Percentiles rank a stretch among this genome's conserved stretches.
Evolutionary conservation across 1,140 invertebrate genomes (phyloP).

Genomic region (Antheraea mylitta): DNA sequence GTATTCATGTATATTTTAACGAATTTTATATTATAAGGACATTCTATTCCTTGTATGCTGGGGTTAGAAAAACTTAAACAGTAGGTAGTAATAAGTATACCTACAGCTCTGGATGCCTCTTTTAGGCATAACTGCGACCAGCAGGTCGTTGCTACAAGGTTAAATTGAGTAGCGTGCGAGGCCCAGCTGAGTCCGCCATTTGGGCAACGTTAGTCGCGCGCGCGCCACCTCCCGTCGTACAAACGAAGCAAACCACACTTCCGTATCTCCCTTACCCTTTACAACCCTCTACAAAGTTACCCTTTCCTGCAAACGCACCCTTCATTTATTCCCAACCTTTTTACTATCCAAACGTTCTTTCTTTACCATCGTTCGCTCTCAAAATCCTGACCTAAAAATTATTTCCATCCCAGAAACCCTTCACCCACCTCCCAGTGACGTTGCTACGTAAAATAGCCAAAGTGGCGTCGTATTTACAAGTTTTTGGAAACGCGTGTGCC

Average conservation of each 20-base stretch:
- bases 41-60: neutral
- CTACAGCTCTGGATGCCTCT: constrained; percentile 24
- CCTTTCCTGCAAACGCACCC: neutral
- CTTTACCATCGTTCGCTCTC: neutral
- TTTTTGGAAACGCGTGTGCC: constrained; percentile 1
- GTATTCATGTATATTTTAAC: neutral
- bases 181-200: constrained; percentile 37
- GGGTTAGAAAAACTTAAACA: constrained; percentile 8
- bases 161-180: constrained; percentile 24
- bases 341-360: neutral
- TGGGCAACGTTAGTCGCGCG: constrained; percentile 34
- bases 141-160: constrained; percentile 47
- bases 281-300: constrained; percentile 5
- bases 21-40: neutral
- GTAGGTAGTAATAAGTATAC: constrained; percentile 21
- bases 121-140: constrained; percentile 45
- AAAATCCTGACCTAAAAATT: neutral
- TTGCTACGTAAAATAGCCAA: neutral
- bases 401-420: constrained; percentile 13
- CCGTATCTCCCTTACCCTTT: constrained; percentile 18
- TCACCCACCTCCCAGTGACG: neutral
- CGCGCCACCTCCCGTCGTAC: constrained; percentile 29
- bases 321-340: neutral
- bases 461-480: neutral
- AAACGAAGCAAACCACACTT: constrained; percentile 10